Base-by-base conservation (phyloP, 2,113 vertebrate species). In the Tragelaphus scriptus region DNA sequence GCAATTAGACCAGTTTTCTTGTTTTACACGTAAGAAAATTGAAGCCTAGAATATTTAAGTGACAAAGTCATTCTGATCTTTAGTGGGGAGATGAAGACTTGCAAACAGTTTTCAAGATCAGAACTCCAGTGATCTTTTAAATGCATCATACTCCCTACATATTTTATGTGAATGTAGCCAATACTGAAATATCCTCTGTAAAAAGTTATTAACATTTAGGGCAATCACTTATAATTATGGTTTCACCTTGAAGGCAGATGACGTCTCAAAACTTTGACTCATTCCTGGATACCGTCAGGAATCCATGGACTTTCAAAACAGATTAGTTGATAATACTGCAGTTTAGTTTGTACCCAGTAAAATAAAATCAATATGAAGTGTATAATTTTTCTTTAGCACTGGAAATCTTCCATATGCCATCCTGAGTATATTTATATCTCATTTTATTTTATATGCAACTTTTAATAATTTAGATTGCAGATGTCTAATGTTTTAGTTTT, bases 391-490 rank as follows among this genome's bases (percentile, higher is more conserved):
- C 6, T 82, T 77, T 77, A 95, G 30, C 28, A 65, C 19, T 96
- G 96, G 47, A 82, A 95, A 93, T 93, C 9, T 63, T 84, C 79
- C 89, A 95, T 90, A 88, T 96, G 82, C 15, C 51, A 92, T 90
- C 59, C 36, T 92, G 93, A 88, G 82, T 90, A 21, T 82, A 97
- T 88, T 90, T 97, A 95, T 95, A 77, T 71, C 36, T 96, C 30
- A 81, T 88, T 96, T 88, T 86, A 77, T 85, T 96, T 96, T 94
- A 88, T 86, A 89, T 92, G 32, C 7, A 75, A 55, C 88, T 93
- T 98, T 95, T 84, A 97, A 98, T 95, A 95, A 95, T 92, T 95
- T 91, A 97, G 21, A 40, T 65, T 92, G 12, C 85, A 96, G 47
- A 80, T 96, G n/a, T 92, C 75, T 94, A 86, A 88, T 88, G 26